These are phyloP conservation scores for Hemiscyllium ocellatum DNA, from an alignment of 2,113 vertebrate genomes.

Conservation along the genomic window DNA sequence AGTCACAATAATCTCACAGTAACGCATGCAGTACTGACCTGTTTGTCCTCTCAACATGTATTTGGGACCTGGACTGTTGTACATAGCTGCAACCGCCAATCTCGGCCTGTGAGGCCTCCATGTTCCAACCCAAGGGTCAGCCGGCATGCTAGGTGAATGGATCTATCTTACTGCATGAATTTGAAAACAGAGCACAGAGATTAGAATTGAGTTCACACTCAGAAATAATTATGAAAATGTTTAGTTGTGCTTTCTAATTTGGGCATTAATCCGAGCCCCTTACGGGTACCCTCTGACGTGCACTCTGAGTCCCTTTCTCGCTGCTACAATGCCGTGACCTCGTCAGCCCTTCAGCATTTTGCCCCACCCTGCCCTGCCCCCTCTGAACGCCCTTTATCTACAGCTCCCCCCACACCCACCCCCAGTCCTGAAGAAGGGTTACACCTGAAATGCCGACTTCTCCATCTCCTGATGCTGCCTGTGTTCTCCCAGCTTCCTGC, in stretches of 20 bases:
- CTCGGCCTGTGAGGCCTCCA: slow-evolving; percentile 26
- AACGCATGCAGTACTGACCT: neutral
- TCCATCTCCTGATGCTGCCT: no score
- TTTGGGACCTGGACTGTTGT: slow-evolving; percentile 18
- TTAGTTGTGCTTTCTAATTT: neutral
- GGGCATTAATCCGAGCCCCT: neutral
- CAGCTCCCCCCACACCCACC: no score
- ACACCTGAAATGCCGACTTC: no score
- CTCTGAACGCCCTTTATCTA: no score
- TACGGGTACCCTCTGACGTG: neutral
- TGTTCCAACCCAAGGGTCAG: slow-evolving; percentile 35
- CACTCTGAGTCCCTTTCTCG: no score
- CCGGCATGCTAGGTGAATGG: neutral
- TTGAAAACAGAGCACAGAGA: neutral
- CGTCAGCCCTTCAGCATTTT: no score
- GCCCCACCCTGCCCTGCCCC: no score
- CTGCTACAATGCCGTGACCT: no score
- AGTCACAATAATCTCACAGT: neutral
- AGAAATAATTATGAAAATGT: neutral
- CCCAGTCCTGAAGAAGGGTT: no score
- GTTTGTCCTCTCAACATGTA: slow-evolving; percentile 7
- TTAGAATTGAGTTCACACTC: neutral
- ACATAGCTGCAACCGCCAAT: slow-evolving; percentile 28
- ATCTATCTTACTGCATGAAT: neutral
- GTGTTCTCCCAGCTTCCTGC: no score